A percentile compares a stretch with the other conserved stretches of the same genome.
phyloP scores from a whole-genome alignment of 2,888 invertebrate genomes.

The Notodonta ziczac region DNA sequence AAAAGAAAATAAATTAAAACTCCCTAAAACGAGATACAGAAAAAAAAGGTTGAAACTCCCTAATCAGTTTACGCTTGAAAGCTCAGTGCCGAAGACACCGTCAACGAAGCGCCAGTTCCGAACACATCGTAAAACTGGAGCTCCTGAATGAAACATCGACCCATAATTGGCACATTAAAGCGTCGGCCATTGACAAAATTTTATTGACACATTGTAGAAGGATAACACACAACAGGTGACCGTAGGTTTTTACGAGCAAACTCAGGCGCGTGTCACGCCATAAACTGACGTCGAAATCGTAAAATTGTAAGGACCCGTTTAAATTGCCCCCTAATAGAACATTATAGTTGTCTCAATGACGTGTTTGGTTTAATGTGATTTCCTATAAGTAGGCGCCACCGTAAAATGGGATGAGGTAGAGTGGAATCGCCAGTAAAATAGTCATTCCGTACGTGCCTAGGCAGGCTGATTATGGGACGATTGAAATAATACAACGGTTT shows the following conservation, averaged over 20 bases:
- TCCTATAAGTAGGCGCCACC: conserved; percentile 61
- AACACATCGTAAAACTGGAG: conserved; percentile 56
- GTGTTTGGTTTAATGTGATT: conserved; percentile 71
- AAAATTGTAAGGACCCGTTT: conserved; percentile 71
- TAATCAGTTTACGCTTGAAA: conserved; percentile 32
- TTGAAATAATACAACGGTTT: conserved; percentile 35
- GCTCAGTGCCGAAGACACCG: conserved; percentile 23
- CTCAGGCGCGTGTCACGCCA: conserved; percentile 65
- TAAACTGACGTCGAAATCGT: conserved; percentile 71
- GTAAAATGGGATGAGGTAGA: conserved; percentile 54
- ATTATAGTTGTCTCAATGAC: conserved; percentile 71
- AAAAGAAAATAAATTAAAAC: conserved; percentile 11
- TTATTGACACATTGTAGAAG: conserved; percentile 70
- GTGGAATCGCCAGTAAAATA: conserved; percentile 48
- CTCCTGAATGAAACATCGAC: conserved; percentile 67
- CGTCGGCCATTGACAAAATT: conserved; percentile 73
- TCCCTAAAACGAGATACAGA: conserved; percentile 16
- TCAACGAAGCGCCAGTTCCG: conserved; percentile 41
- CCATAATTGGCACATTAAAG: conserved; percentile 76
- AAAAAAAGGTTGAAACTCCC: conserved; percentile 11
- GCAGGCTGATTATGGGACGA: conserved; percentile 48
- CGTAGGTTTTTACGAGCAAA: conserved; percentile 75
- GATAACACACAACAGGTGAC: conserved; percentile 78
- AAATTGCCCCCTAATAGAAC: conserved; percentile 71
- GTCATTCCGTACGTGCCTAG: conserved; percentile 40